Conservation (phyloP, 1,140 invertebrate genomes). For the Drusus annulatus region DNA sequence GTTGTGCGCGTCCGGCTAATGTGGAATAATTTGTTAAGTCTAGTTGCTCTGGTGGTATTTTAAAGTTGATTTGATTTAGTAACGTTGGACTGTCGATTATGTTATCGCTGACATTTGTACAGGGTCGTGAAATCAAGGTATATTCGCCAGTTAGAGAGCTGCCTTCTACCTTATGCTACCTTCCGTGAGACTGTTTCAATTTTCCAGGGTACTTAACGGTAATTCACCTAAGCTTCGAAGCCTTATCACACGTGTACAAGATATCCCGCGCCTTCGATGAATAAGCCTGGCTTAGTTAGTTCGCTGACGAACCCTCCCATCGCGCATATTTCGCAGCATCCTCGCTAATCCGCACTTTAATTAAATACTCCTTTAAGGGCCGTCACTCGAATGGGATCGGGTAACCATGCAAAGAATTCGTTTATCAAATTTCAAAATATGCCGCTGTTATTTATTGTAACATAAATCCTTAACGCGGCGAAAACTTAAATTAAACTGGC, state of each 20-base stretch:
- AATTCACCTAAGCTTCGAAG: neutral
- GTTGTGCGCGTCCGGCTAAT: no score
- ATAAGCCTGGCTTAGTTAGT: constrained; percentile 24
- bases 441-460: constrained; percentile 17
- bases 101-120: no score
- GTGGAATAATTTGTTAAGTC: no score
- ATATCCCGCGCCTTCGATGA: neutral
- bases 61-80: no score
- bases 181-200: constrained; percentile 17
- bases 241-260: constrained; percentile 20
- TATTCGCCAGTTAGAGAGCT: no score
- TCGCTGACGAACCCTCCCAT: neutral
- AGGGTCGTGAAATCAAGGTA: no score
- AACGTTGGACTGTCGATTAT: no score
- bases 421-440: constrained; percentile 23
- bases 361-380: neutral
- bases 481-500: no score
- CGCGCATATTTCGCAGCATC: constrained; percentile 14
- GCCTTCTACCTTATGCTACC: no score
- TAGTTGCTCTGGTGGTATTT: no score
- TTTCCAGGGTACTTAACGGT: constrained; percentile 1
- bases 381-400: neutral
- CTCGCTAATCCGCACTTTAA: constrained; percentile 3
- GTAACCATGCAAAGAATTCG: neutral
- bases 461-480: neutral